Evolutionary conservation across 30 jellyfish, hydroid and myxozoan species (phyloP).

Genomic region (Hydra vulgaris): DNA sequence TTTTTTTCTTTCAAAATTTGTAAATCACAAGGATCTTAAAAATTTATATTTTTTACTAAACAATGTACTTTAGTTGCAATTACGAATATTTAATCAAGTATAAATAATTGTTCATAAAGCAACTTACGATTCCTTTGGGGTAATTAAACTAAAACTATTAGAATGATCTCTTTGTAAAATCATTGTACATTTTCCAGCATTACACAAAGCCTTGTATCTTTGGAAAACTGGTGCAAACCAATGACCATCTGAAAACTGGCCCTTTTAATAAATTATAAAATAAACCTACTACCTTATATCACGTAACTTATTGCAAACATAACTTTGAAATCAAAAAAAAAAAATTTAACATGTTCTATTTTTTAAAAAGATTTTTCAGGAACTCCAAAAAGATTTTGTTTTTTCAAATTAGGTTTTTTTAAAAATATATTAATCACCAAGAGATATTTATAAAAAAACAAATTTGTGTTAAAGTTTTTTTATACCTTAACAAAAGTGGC

Average conservation of each 20-base stretch:
- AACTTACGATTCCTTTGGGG: background rate
- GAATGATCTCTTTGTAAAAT: background rate
- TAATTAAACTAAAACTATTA: background rate
- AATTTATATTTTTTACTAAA: too few relatives aligned
- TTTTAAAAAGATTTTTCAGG: too few relatives aligned
- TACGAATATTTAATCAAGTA: background rate
- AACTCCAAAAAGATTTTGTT: too few relatives aligned
- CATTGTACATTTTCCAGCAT: constrained; percentile 17
- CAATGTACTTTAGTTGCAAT: too few relatives aligned
- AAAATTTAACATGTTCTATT: too few relatives aligned
- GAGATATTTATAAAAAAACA: too few relatives aligned
- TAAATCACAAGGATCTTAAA: too few relatives aligned
- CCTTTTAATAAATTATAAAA: constrained; percentile 22
- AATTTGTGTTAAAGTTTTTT: too few relatives aligned
- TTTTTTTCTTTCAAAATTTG: too few relatives aligned
- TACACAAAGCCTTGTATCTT: constrained; percentile 28
- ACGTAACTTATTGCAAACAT: background rate
- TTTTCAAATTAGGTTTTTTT: too few relatives aligned
- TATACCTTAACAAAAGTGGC: constrained; percentile 65
- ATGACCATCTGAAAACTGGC: constrained; percentile 67
- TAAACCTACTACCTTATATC: background rate
- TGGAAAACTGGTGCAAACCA: constrained; percentile 79
- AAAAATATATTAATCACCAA: too few relatives aligned
- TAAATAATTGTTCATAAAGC: background rate
- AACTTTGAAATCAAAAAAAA: too few relatives aligned